A percentile compares a stretch with the other conserved stretches of the same genome.
phyloP scores from a whole-genome alignment of 2,113 vertebrate species.

The Anguilla rostrata region DNA sequence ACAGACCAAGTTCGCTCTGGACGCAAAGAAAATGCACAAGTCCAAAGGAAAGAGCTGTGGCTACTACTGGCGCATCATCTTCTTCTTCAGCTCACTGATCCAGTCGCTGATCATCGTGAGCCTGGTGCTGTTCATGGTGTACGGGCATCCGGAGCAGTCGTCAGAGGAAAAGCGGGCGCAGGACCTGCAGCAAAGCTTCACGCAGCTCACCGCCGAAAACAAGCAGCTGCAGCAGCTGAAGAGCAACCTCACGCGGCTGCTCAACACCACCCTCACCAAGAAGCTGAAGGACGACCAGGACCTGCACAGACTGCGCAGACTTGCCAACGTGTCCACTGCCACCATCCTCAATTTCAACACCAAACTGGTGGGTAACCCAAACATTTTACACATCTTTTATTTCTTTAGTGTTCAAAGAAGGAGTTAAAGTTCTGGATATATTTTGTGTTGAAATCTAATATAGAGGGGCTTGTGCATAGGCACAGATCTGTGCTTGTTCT shows the following conservation, averaged over 20 bases:
- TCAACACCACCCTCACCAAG: conserved; percentile 39
- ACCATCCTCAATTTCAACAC: not conserved
- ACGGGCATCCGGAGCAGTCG: conserved; percentile 78
- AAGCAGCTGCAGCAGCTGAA: conserved; percentile 54
- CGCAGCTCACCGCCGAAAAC: conserved; percentile 58
- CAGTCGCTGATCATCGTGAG: conserved; percentile 92
- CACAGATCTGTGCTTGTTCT: too few species aligned
- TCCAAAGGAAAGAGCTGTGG: conserved; percentile 66
- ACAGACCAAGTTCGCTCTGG: conserved; percentile 71
- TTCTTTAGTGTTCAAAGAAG: not conserved
- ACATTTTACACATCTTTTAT: not conserved
- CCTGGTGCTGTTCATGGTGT: conserved; percentile 91
- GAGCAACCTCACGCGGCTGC: conserved; percentile 58
- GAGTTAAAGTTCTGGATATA: not conserved
- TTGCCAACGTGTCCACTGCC: conserved; percentile 38
- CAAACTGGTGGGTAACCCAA: conserved; percentile 51
- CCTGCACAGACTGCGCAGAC: conserved; percentile 45
- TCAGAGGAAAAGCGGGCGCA: conserved; percentile 72
- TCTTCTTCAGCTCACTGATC: conserved; percentile 88
- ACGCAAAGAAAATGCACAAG: conserved; percentile 58
- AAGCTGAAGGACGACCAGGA: conserved; percentile 49
- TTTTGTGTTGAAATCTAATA: not conserved
- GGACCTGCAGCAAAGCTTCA: conserved; percentile 67
- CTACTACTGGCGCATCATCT: conserved; percentile 85
- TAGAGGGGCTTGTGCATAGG: too few species aligned